Evolutionary conservation across 2,797 vertebrate genomes (phyloP).

Genomic region (Acanthornis magna): DNA sequence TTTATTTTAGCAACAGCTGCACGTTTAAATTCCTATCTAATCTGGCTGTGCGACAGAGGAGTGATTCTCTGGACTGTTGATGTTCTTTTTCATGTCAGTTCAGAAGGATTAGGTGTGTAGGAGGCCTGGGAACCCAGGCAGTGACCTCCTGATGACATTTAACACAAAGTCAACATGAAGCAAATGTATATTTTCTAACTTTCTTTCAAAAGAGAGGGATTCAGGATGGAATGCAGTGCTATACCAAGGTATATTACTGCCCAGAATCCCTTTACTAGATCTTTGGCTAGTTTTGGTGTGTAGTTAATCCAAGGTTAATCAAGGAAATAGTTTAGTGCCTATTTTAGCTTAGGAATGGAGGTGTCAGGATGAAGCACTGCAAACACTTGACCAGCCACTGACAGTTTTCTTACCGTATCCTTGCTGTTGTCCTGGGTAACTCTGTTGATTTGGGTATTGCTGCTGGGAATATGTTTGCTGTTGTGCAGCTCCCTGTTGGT

Average conservation of each 20-base stretch:
- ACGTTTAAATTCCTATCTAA: not conserved
- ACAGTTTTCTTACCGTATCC: slow-evolving; percentile 83
- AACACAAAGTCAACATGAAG: not conserved
- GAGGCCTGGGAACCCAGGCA: not conserved
- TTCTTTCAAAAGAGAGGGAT: not conserved
- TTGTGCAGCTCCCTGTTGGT: slow-evolving; percentile 89
- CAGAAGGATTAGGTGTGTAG: not conserved
- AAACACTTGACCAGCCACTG: not conserved
- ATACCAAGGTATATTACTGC: not conserved
- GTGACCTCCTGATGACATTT: not conserved
- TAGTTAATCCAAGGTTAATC: not conserved
- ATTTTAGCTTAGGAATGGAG: not conserved
- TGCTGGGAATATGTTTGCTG: slow-evolving; percentile 89
- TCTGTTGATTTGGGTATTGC: slow-evolving; percentile 90
- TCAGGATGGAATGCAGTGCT: not conserved
- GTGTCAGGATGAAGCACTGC: not conserved
- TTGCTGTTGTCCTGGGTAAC: slow-evolving; percentile 88
- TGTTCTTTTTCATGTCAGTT: not conserved
- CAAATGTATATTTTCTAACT: not conserved
- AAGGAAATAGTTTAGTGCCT: not conserved
- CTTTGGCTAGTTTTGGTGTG: not conserved
- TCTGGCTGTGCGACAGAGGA: not conserved
- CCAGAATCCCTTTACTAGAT: not conserved
- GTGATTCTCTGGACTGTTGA: not conserved
- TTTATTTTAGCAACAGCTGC: not conserved